Base-by-base conservation (phyloP, 2,888 invertebrate species). In the Napeogenes inachia region DNA sequence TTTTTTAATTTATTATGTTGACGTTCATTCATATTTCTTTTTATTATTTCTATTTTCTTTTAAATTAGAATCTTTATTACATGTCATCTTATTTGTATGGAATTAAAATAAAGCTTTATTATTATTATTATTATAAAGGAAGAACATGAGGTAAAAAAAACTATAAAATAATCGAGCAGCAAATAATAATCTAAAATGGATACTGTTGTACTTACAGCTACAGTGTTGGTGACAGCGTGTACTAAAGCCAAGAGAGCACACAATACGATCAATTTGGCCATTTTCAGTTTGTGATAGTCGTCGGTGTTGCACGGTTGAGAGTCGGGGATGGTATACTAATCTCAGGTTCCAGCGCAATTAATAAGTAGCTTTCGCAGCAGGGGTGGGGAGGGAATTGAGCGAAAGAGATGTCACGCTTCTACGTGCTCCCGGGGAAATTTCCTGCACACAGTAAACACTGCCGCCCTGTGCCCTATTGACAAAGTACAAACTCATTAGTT, bases 161-260 rank as follows among this genome's bases (percentile, higher is more conserved):
- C 4, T 38, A 47, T n/a, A 3, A 21, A 47, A n/a, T 13, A n/a
- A 47, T 13, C 4, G 3, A 4, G 13, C 4, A 13, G n/a, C n/a
- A 21, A 21, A 21, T 32, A 6, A 38, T 45, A 4, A 35, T 4
- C 32, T 32, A 13, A 42, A 13, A 10, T 10, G n/a, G 5, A 32
- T 10, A 0, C 47, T 10, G 10, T 5, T 38, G 38, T 42, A 33
- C 46, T 13, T 65, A 84, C 86, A 81, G 82, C 75, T 3, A 82
- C 72, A 63, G 81, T 69, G 76, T 57, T 76, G 75, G 81, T 77
- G 54, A 88, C 78, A 72, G 87, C 84, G n/a, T n/a, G n/a, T n/a
- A 89, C 89, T 74, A 87, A 69, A 54, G 85, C 87, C 73, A 87
- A 62, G 77, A 81, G 83, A 73, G 82, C 84, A 71, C 72, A 62